Conservation (phyloP, 2,797 vertebrate species). For the Neosilurus hyrtlii region DNA sequence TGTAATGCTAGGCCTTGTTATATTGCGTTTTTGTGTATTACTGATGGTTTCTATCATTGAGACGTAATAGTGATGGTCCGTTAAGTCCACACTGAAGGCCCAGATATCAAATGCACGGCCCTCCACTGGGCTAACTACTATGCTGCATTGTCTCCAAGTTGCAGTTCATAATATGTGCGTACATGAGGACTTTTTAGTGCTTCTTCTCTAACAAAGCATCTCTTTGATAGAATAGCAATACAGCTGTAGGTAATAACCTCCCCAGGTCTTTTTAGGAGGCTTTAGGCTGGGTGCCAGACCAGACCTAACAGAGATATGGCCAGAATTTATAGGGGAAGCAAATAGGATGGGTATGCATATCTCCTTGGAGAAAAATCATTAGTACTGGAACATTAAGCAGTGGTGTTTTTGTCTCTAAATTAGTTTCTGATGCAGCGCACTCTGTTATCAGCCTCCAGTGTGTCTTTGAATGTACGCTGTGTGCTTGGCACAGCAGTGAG, state of each 20-base stretch:
- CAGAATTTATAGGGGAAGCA: constrained; percentile 39
- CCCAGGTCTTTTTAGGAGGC: constrained; percentile 23
- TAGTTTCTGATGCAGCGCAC: constrained; percentile 45
- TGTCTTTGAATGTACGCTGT: constrained; percentile 27
- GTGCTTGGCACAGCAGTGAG: constrained; percentile 2
- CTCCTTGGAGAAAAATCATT: constrained; percentile 50
- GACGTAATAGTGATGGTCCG: too few species aligned
- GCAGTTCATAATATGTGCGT: not conserved
- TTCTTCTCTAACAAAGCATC: constrained; percentile 11
- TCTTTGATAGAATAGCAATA: constrained; percentile 31
- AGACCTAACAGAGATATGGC: constrained; percentile 40
- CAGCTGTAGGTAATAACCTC: constrained; percentile 42
- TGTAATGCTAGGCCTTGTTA: too few species aligned
- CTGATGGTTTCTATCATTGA: too few species aligned
- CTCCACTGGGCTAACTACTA: too few species aligned
- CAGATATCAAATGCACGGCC: too few species aligned
- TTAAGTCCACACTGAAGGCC: too few species aligned
- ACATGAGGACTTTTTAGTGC: not conserved
- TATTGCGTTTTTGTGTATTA: too few species aligned
- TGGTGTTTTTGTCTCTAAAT: constrained; percentile 53
- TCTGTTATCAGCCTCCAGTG: constrained; percentile 44
- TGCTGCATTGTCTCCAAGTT: too few species aligned
- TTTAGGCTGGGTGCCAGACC: constrained; percentile 8
- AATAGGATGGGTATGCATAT: constrained; percentile 40
- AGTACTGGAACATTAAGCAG: constrained; percentile 52